Evolutionary conservation across 1,140 invertebrate species (phyloP), one percentile per base, ranked within the genome.

Genomic region (Drosophila ananassae): DNA sequence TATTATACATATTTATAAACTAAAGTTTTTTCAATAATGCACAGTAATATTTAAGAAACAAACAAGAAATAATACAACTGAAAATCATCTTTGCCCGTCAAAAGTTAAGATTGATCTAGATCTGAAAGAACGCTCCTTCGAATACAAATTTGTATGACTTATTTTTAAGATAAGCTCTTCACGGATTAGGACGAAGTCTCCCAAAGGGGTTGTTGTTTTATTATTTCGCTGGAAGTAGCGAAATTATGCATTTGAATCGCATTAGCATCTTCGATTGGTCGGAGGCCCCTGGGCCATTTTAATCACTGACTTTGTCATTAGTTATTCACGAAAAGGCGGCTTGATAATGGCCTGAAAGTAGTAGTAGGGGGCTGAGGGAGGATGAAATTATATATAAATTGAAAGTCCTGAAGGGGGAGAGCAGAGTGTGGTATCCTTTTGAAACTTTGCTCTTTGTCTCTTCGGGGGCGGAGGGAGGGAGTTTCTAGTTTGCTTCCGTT

Each of bases 251-350:
- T 32, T 54, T 44, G 41, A 44, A 48, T 51, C 10, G 47, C 24
- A 60, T 60, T 60, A 60, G 22, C 48, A 53, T 53, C 41, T 63
- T 68, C 59, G 24, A 57, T 56, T 63, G 10, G 51, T 52, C 6
- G 13, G 9, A 21, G 30, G 13, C 25, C 67, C 59, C 28, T 39
- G 53, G 74, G 73, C 79, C 58, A 75, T 75, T 82, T 84, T 73
- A 82, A 82, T 84, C 79, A 84, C 74, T 74, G 79, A 66, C 57
- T 79, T 84, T 79, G 80, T 79, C 52, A 72, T 78, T 78, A 82
- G 81, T 79, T 71, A 79, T 82, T 79, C 79, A 74, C 63, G 60
- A 75, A 74, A 73, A 52, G 25, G 47, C 46, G n/a, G 24, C 46
- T 17, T 21, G 13, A 25, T 25, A 34, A 47, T 28, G 24, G 39